Evolutionary conservation across 2,888 invertebrate genomes (phyloP), one percentile per base, ranked within the genome.

Genomic region (Cerceris ruficornis): DNA sequence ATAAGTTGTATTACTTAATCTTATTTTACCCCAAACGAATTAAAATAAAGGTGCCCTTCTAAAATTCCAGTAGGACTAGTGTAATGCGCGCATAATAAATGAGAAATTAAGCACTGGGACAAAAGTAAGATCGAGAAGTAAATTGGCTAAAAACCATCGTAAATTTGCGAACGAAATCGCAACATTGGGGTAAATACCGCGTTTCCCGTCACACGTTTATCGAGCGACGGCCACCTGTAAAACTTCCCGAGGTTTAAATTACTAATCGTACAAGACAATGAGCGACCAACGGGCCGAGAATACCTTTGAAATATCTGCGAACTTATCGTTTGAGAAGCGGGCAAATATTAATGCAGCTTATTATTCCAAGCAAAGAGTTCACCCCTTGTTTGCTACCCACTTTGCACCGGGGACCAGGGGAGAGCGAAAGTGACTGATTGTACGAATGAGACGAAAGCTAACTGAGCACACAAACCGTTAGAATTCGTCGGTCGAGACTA

Each of bases 281-380:
- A 74, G 46, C 68, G 65, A 5, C 59, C 54, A 52, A 49, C 50
- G 55, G 54, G 46, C 43, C 68, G 6, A n/a, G 43, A 9, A 59
- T 43, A 9, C 68, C 79, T 79, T 69, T 75, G 71, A 81, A 81
- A 82, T 76, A 75, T 72, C 70, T 50, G 60, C 61, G 68, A 74
- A 74, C 75, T 83, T 81, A 81, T 80, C 84, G 85, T 86, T 87
- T 85, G 83, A 86, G 83, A 75, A 86, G 62, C 80, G 71, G 74
- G 83, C 83, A 87, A 87, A 87, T 86, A 87, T 86, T 85, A 86
- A 82, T 81, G 76, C 76, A 73, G 86, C 83, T 87, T 87, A 86
- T 87, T 85, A 86, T 80, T 79, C 77, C 69, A 11, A 59, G 78
- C 75, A 82, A 80, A 85, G 82, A 81, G 80, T 72, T 75, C 71